Base-by-base conservation (phyloP, 1,140 invertebrate genomes). In the Cotesia vestalis region DNA sequence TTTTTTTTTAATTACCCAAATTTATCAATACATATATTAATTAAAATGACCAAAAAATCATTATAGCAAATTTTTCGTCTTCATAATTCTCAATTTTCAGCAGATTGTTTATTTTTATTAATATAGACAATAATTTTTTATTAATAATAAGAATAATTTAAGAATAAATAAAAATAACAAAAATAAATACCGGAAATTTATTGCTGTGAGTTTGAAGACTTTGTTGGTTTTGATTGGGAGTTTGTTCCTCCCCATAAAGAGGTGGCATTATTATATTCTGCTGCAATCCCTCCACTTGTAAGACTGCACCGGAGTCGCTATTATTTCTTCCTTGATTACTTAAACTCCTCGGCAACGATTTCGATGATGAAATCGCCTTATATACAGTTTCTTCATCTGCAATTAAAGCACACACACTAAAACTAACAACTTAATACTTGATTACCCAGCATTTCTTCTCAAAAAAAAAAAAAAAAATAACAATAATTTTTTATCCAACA, bases 171-270 rank as follows among this genome's bases (percentile, higher is more conserved):
- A 66, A 17, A 35, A 71, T 20, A 46, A 66, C 34, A 53, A 14
- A 14, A 38, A 69, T 69, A 76, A 78, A 78, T 87, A 94, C 93
- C 79, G 92, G 92, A 87, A 93, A 94, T 86, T 94, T 93, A 77
- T 89, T 91, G 72, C 92, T 94, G 83, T 94, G 92, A 35, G 92
- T 94, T 79, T 93, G 92, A 17, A 92, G 86, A 70, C 88, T 78
- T 78, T 84, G 85, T 78, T 78, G 88, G 88, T 80, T 86, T 86
- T 81, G 86, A 84, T 77, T 81, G 70, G 81, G 80, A 75, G 78
- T 81, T 75, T 86, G 84, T 72, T 86, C 85, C 61, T 85, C 84
- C 66, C 82, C 83, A 75, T 84, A 86, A 53, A 86, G 88, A 66
- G 87, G 84, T 79, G 80, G 86, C 83, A 83, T 86, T 78, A 27